Conservation (phyloP, 2,113 vertebrate species). For the Salvator merianae region DNA sequence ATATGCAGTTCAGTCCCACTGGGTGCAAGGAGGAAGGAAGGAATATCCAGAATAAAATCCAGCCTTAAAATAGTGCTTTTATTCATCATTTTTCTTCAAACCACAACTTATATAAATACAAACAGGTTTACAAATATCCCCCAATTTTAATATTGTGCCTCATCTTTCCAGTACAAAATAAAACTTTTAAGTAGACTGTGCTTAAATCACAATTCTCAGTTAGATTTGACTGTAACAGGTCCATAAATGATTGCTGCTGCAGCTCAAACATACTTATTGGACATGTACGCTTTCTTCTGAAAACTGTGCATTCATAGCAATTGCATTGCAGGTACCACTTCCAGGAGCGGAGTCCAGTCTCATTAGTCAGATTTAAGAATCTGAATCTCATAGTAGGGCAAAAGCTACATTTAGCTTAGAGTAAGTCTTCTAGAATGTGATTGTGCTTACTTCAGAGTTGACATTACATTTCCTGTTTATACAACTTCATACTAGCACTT, state of each 20-base stretch:
- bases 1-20: background rate
- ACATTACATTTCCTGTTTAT: too few relatives aligned
- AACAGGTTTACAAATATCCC: background rate
- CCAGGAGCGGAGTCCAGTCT: background rate
- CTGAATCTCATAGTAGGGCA: background rate
- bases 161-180: slow-evolving; percentile 1
- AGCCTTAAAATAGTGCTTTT: background rate
- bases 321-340: background rate
- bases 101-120: background rate
- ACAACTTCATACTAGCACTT: background rate
- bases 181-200: background rate
- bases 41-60: background rate
- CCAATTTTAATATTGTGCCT: background rate
- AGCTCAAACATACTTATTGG: background rate
- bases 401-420: background rate
- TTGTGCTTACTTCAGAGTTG: background rate
- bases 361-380: background rate
- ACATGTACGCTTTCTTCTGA: background rate
- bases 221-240: background rate
- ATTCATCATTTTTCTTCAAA: background rate
- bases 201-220: background rate
- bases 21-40: background rate
- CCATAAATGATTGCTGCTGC: background rate
- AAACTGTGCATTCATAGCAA: background rate
- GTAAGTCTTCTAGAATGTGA: background rate